phyloP scores from a whole-genome alignment of 2,888 invertebrate species.

The Embidobia sp. region DNA sequence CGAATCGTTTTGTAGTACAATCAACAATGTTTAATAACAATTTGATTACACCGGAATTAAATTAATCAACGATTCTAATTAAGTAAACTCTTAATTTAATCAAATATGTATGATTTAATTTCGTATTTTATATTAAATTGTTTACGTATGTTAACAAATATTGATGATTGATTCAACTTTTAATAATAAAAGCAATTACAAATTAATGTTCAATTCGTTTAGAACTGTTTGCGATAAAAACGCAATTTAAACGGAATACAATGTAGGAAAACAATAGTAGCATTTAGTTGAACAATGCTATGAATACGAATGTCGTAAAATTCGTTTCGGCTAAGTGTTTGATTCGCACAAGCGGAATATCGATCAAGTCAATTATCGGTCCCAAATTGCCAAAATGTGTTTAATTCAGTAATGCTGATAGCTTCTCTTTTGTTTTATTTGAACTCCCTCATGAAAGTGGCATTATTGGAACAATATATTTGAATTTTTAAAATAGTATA shows the following conservation, averaged over 20 bases:
- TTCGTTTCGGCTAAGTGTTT: conserved; percentile 50
- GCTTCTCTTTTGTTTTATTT: too few species aligned
- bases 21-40: too few species aligned
- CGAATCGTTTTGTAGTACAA: too few species aligned
- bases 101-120: too few species aligned
- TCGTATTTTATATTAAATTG: too few species aligned
- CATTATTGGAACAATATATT: too few species aligned
- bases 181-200: not conserved
- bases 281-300: conserved; percentile 53
- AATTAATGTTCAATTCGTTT: conserved; percentile 19
- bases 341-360: conserved; percentile 52
- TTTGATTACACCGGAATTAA: too few species aligned
- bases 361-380: conserved; percentile 53
- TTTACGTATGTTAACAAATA: not conserved
- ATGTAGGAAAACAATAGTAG: conserved; percentile 45
- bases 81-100: too few species aligned
- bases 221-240: conserved; percentile 50
- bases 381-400: conserved; percentile 50
- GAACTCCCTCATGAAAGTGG: too few species aligned
- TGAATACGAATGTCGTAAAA: conserved; percentile 60
- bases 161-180: not conserved
- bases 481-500: too few species aligned
- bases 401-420: too few species aligned
- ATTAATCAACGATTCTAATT: too few species aligned
- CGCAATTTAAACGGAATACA: conserved; percentile 32